Conservation (phyloP, 2,888 invertebrate species). For the Dasysyrphus tricinctus region DNA sequence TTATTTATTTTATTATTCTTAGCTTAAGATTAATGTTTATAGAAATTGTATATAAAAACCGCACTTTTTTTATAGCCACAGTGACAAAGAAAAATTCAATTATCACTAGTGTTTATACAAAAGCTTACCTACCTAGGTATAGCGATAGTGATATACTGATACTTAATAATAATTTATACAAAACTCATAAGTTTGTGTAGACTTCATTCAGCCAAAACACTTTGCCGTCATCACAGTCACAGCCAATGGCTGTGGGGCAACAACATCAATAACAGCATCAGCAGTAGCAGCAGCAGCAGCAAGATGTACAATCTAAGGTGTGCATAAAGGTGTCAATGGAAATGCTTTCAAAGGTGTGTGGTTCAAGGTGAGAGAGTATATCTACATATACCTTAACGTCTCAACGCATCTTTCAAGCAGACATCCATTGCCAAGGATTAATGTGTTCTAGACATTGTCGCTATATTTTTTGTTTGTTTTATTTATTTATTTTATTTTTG, state of each 20-base stretch:
- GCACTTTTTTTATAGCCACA: constrained; percentile 3
- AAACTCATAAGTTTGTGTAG: constrained; percentile 40
- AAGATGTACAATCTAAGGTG: constrained; percentile 37
- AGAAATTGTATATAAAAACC: neutral
- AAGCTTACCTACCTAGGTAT: neutral
- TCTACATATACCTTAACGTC: constrained; percentile 29
- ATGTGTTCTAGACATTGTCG: constrained; percentile 67
- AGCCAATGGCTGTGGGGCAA: constrained; percentile 8
- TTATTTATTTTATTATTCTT: constrained; percentile 10
- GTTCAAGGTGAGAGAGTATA: constrained; percentile 80
- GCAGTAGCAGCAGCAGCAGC: neutral
- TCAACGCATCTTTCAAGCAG: constrained; percentile 80
- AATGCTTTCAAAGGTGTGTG: constrained; percentile 74
- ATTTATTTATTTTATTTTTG: constrained; percentile 1
- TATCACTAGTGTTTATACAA: constrained; percentile 57
- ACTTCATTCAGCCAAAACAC: constrained; percentile 39
- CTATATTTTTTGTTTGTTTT: constrained; percentile 22
- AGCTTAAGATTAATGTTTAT: neutral
- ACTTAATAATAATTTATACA: constrained; percentile 9
- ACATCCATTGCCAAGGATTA: constrained; percentile 81
- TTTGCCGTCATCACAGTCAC: constrained; percentile 22
- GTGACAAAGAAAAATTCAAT: constrained; percentile 52
- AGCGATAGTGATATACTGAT: neutral
- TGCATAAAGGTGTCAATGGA: constrained; percentile 71
- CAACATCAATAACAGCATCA: neutral